Conservation (phyloP, 2,888 invertebrate species). For the Branchinecta sandiegonensis region DNA sequence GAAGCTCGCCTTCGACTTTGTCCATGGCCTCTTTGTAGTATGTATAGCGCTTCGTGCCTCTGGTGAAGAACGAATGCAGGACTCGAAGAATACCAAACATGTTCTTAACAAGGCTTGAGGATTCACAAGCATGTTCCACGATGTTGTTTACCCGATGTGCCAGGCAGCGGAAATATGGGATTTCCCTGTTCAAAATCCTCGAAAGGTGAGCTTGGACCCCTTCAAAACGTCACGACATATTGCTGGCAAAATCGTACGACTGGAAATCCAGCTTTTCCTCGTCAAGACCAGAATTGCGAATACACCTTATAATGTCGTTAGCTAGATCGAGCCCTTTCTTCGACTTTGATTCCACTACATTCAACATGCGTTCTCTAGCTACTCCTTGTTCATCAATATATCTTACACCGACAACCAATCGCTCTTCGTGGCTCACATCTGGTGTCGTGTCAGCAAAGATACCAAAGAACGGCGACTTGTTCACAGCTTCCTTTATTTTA, state of each 20-base stretch:
- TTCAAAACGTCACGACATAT: constrained; percentile 7
- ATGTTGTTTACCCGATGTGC: not conserved
- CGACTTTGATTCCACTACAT: constrained; percentile 9
- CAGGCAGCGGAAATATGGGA: constrained; percentile 13
- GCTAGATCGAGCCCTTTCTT: not conserved
- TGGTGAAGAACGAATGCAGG: constrained; percentile 14
- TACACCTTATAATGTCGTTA: not conserved
- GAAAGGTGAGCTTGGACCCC: constrained; percentile 16
- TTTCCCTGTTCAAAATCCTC: not conserved
- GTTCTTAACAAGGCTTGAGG: not conserved
- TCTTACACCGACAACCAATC: not conserved
- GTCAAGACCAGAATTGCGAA: not conserved
- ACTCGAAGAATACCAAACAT: constrained; percentile 15
- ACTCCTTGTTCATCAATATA: constrained; percentile 12
- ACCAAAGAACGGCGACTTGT: constrained; percentile 13
- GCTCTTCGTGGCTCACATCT: not conserved
- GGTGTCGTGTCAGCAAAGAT: constrained; percentile 18
- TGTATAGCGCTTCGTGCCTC: constrained; percentile 12
- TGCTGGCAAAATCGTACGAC: no score
- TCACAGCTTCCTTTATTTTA: constrained; percentile 17
- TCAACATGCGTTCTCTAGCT: not conserved
- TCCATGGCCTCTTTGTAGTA: constrained; percentile 16
- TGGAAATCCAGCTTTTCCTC: constrained; percentile 15
- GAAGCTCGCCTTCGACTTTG: constrained; percentile 14
- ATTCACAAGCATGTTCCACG: constrained; percentile 10